Base-by-base conservation (phyloP, 2,888 invertebrate genomes). In the Arrhopalites spinosus region DNA sequence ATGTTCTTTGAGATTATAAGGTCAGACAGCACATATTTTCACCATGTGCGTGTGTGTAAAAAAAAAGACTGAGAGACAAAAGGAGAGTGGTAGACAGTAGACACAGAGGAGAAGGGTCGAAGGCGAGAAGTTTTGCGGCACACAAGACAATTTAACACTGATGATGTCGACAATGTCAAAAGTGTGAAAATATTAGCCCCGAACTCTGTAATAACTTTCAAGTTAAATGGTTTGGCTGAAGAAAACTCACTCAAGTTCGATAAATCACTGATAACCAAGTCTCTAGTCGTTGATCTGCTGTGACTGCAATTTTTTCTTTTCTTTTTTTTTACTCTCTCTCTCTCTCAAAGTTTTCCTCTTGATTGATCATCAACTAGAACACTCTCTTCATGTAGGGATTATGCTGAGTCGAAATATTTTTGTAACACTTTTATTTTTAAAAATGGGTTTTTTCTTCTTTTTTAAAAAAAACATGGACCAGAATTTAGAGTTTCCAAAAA, bases 151-250 rank as follows among this genome's bases (percentile, higher is more conserved):
- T 63, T 72, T 72, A 72, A 72, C 72, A 63, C 72, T 63, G 72
- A 72, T 72, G 63, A 72, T 72, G 63, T 63, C 45, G 59, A 59
- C 29, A 63, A 61, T 64, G 72, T 72, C 72, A 72, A 61, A 72
- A 72, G 72, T 72, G 72, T 72, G 72, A 72, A 72, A 72, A 72
- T 72, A 72, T 72, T 72, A 72, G 72, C 72, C 59, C 72, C 63
- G 43, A 72, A 72, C 50, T 72, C 72, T 29, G 63, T 72, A 72
- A 72, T 72, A 72, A 72, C 72, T 72, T 72, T 72, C 72, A 43
- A 72, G 63, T 72, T 72, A 72, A 72, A 72, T 72, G 72, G 72
- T 72, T 63, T 63, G 71, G 43, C 11, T 13, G 59, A 27, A 56
- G 36, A 70, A 53, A 53, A 53, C 69, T 70, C 43, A 56, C 36